Conservation (phyloP, 2,888 invertebrate species). For the Urechis unicinctus region DNA sequence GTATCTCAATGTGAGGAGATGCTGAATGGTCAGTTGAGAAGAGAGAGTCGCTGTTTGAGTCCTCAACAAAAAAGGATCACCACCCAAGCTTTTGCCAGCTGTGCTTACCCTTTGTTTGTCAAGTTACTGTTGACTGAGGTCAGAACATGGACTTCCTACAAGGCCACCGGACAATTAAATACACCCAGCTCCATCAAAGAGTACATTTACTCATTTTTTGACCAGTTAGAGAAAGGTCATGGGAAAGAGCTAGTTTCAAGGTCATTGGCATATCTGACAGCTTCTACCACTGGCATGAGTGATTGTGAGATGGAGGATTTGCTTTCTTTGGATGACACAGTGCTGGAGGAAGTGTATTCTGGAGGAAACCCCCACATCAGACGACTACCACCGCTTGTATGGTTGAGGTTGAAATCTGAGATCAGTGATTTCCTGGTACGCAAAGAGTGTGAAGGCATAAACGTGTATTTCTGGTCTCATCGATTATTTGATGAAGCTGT, state of each 20-base stretch:
- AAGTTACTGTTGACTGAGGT: slow-evolving; percentile 28
- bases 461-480: slow-evolving; percentile 35
- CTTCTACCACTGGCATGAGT: slow-evolving; percentile 41
- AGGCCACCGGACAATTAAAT: slow-evolving; percentile 4
- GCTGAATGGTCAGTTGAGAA: slow-evolving; percentile 15
- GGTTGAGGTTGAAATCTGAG: slow-evolving; percentile 38
- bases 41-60: slow-evolving; percentile 26
- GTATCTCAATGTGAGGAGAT: slow-evolving; percentile 11
- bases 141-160: slow-evolving; percentile 24
- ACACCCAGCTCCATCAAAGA: slow-evolving; percentile 25
- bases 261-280: slow-evolving; percentile 36
- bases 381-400: slow-evolving; percentile 32
- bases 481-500: slow-evolving; percentile 26
- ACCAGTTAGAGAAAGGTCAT: slow-evolving; percentile 30
- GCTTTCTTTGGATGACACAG: slow-evolving; percentile 44
- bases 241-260: slow-evolving; percentile 31
- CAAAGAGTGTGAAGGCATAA: slow-evolving; percentile 33
- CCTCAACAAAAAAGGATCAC: slow-evolving; percentile 28
- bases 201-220: slow-evolving; percentile 30
- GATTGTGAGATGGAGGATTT: slow-evolving; percentile 49
- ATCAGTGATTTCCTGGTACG: slow-evolving; percentile 30
- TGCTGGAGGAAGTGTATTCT: slow-evolving; percentile 29
- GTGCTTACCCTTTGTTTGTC: slow-evolving; percentile 34
- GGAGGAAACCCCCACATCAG: slow-evolving; percentile 27
- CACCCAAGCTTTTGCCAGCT: slow-evolving; percentile 23